Evolutionary conservation across 2,113 vertebrate species (phyloP), one percentile per base, ranked within the genome.

Genomic region (Hemibates koningsi): DNA sequence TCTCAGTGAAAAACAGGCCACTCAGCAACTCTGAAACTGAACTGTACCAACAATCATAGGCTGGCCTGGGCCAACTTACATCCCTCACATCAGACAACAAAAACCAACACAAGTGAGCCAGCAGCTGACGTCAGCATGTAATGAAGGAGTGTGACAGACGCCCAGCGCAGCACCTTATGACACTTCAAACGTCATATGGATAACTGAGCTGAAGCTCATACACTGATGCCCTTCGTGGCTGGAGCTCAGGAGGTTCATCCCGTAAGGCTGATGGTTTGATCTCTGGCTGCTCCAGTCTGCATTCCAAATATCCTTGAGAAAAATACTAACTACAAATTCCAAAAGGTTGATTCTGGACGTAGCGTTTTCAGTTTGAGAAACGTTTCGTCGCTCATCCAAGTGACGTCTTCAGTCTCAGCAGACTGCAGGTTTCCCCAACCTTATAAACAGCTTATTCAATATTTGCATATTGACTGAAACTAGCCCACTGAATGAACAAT

Each of bases 51-150:
- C 63, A 92, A 90, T 88, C 63, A 90, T 43, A 76, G 48, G 61
- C 27, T 92, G 29, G 41, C 11, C 10, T 34, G 29, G 41, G 19
- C 56, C 61, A 88, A 89, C 87, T 88, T 83, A 79, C 29, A 16
- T 13, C 59, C 41, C 41, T 86, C 61, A 50, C 6, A 27, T 90
- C 82, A 89, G 88, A 90, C 90, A 83, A 89, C 34, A 87, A 9
- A 43, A 76, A 80, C 32, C 61, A 89, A 76, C 52, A 54, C 19
- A 66, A 16, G n/a, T 48, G 52, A 68, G n/a, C 10, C 32, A 57
- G 6, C 19, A 68, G 57, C 2, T 71, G 50, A 81, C 21, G 10
- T 83, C 43, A 73, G 4, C 12, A n/a, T 3, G 56, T 59, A 45
- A 57, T 7, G 50, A 56, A 24, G 32, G 10, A 43, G 73, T 29